Percentiles rank a stretch among this genome's conserved stretches.
These are phyloP conservation scores for Leptinotarsa haldemani DNA, from an alignment of 2,888 invertebrate species.

Conservation along the genomic window DNA sequence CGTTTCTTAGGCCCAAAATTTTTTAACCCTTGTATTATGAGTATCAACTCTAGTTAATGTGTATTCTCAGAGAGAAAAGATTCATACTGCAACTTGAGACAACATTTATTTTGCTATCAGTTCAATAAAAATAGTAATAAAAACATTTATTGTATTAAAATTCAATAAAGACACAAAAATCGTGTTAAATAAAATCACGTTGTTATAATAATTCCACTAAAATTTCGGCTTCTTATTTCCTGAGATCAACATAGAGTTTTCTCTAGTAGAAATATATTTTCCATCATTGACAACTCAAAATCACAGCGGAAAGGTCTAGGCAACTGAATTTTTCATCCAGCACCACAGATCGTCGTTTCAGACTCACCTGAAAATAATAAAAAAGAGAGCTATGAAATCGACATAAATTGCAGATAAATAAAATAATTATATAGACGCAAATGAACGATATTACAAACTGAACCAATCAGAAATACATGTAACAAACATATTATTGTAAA, in stretches of 20 bases:
- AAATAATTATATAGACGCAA: too few species aligned
- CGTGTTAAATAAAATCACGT: too few species aligned
- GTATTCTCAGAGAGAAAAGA: too few species aligned
- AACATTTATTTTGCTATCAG: too few species aligned
- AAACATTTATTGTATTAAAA: background rate
- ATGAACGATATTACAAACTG: background rate
- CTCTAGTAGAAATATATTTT: background rate
- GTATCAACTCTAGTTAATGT: too few species aligned
- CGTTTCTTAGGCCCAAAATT: too few species aligned
- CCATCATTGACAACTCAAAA: constrained; percentile 45
- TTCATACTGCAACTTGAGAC: too few species aligned
- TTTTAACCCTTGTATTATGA: too few species aligned
- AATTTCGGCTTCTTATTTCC: background rate
- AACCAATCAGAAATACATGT: background rate
- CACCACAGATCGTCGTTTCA: constrained; percentile 42
- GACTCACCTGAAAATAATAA: constrained; percentile 44
- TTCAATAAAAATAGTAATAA: background rate
- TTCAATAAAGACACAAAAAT: background rate
- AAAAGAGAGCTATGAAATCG: background rate
- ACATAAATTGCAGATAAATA: too few species aligned
- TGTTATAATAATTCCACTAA: too few species aligned
- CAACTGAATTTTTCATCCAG: constrained; percentile 48
- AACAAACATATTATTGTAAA: too few species aligned
- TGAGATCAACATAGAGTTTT: background rate
- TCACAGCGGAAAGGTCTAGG: constrained; percentile 42